Base-by-base conservation (phyloP, 2,888 invertebrate genomes). In the Orthosia gothica region DNA sequence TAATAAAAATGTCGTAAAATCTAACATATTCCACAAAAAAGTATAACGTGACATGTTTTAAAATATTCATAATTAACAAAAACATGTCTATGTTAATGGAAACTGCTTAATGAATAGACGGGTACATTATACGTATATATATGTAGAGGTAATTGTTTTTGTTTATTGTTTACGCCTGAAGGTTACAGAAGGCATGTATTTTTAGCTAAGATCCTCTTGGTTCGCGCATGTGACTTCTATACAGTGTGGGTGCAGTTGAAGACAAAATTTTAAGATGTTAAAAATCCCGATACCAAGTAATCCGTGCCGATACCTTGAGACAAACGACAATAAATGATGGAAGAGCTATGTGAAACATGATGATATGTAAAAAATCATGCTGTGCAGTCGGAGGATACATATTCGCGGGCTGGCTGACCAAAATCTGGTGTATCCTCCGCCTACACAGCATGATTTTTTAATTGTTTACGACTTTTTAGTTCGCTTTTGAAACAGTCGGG, bases 1-100 rank as follows among this genome's bases (percentile, higher is more conserved):
- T 26, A 20, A 78, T 78, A 49, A 71, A 79, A 71, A 20, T 26
- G n/a, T 62, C 68, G 49, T 74, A 64, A 79, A 69, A 74, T 55
- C 15, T 55, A 47, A 80, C 52, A 64, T 32, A n/a, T 67, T 59
- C 20, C 15, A 59, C 74, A 81, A 69, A 79, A n/a, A 63, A 69
- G 4, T 20, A 2, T 52, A 73, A 23, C 54, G 23, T 65, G 16
- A 45, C 70, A n/a, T 4, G 50, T 70, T 62, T 66, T 58, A 54
- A 73, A 2, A 58, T 45, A 81, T 66, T 63, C 65, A 58, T 58
- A 50, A 66, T 70, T 58, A 70, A 58, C 57, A 66, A 74, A 67
- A 55, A 70, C 74, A 57, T 45, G 40, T 32, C 2, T 12, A 52
- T 68, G 54, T 47, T 61, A 58, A 76, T 55, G 50, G 54, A 66